Evolutionary conservation across 1,140 invertebrate species (phyloP), one percentile per base, ranked within the genome.

Genomic region (Brachionus rotundiformis): DNA sequence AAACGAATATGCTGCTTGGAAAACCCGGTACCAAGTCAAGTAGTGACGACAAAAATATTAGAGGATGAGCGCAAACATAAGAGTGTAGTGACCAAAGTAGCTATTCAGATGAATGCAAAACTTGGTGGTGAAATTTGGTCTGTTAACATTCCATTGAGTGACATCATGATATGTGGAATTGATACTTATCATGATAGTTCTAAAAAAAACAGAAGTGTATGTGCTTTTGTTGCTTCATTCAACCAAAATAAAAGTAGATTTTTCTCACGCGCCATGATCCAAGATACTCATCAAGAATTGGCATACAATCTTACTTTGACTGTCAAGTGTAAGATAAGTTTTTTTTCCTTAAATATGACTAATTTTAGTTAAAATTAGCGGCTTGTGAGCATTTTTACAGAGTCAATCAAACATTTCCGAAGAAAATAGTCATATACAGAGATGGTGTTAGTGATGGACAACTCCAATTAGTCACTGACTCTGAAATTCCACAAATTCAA

Each of bases 41-140:
- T 95, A 10, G 89, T 95, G 41, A 47, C 54, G 0, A 33, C 81
- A 23, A 71, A 82, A 59, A 82, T 61, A 16, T 8, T 82, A 11
- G 54, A 61, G 19, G 41, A 82, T n/a, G 54, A 82, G 5, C 13
- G 33, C 8, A 59, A 88, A 81, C 63, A 87, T 13, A 83, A 85
- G 23, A 85, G 84, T 10, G 91, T 98, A 29, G 91, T 92, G 0
- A 93, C 94, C 85, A 98, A 98, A 89, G 94, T 98, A 75, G 91
- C 92, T 0, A 86, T 98, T n/a, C 96, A 98, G 89, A 95, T 98
- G 61, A 97, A 96, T 85, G 96, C 94, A 85, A 98, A 98, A 89
- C 86, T 98, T 3, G 96, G 96, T 23, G 96, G 96, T 4, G 92
- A 93, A 2, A 86, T 97, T 5, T 98, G 96, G 95, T 89, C 90